Evolutionary conservation across 2,888 invertebrate species (phyloP), one percentile per base, ranked within the genome.

Genomic region (Macrophya alboannulata): DNA sequence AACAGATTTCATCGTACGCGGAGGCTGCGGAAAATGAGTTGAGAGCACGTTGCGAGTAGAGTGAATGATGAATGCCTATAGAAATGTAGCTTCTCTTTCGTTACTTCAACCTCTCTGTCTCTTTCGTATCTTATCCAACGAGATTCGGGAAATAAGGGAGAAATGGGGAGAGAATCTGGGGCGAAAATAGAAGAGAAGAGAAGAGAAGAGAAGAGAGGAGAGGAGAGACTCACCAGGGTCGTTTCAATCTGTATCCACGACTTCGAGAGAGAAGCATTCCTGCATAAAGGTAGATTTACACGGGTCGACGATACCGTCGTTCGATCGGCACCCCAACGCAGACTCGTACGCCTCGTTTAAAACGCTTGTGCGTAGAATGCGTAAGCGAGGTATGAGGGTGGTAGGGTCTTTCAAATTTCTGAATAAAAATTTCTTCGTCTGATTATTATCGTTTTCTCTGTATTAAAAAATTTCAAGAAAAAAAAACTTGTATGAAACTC

Each of bases 21-120:
- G 76, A 83, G 71, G 65, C 83, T 79, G 85, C 82, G 85, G 86
- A 86, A 86, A 87, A 79, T 89, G 89, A 90, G 85, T 83, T 55
- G 84, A 76, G 85, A 84, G 85, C 83, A 83, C 31, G 84, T 45
- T 65, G 85, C 31, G 59, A 85, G 88, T 89, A 86, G 88, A 90
- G 89, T 88, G 90, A 90, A 90, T 90, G 90, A 91, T 90, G 91
- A 92, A 91, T 92, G 89, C 89, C 91, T 90, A 92, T 92, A 92
- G 92, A 92, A 92, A 91, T 90, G 89, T 84, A 74, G 86, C 87
- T 87, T 91, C 91, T 90, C 89, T 86, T 88, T 91, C 88, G 83
- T 88, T 86, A 45, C 89, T 85, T 88, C 81, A 86, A 86, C 83
- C 51, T 86, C 87, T 88, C 87, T 86, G 86, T 89, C 88, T 72